These are phyloP conservation scores for Vireo altiloquus DNA, from an alignment of 2,113 vertebrate species.

Conservation along the genomic window DNA sequence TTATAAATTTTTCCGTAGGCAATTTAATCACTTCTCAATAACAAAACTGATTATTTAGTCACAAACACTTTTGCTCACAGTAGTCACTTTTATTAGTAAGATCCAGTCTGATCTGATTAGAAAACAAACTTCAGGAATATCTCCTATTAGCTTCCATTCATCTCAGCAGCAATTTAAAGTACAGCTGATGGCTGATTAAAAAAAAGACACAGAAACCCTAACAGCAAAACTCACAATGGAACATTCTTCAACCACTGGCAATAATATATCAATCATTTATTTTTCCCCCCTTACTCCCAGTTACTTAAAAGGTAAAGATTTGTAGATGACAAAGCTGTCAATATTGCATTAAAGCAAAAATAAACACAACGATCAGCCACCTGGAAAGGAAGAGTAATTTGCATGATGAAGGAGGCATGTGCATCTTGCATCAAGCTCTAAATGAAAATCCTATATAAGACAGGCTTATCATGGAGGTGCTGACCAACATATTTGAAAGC, in stretches of 20 bases:
- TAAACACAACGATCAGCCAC: neutral
- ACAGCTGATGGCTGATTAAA: neutral
- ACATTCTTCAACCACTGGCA: neutral
- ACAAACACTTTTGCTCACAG: slow-evolving; percentile 4
- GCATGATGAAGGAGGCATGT: neutral
- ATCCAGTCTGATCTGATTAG: slow-evolving; percentile 37
- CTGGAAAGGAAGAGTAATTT: neutral
- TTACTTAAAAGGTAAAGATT: neutral
- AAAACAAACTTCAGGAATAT: slow-evolving; percentile 13
- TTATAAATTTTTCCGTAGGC: neutral
- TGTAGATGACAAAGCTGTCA: neutral
- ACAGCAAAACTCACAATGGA: neutral
- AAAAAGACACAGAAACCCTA: neutral
- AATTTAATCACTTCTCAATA: slow-evolving; percentile 41
- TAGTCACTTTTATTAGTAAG: slow-evolving; percentile 41
- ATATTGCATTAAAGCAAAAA: neutral
- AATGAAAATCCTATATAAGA: neutral
- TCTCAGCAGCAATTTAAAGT: neutral
- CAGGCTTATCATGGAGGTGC: neutral
- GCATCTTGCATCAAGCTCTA: neutral
- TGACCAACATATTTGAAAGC: neutral
- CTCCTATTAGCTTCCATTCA: slow-evolving; percentile 6
- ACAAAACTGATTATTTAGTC: slow-evolving; percentile 36
- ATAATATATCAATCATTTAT: neutral
- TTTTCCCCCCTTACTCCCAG: neutral